Percentiles rank a stretch among this genome's conserved stretches.
Evolutionary conservation across 2,797 vertebrate genomes (phyloP).

Genomic region (Limnodromus scolopaceus): DNA sequence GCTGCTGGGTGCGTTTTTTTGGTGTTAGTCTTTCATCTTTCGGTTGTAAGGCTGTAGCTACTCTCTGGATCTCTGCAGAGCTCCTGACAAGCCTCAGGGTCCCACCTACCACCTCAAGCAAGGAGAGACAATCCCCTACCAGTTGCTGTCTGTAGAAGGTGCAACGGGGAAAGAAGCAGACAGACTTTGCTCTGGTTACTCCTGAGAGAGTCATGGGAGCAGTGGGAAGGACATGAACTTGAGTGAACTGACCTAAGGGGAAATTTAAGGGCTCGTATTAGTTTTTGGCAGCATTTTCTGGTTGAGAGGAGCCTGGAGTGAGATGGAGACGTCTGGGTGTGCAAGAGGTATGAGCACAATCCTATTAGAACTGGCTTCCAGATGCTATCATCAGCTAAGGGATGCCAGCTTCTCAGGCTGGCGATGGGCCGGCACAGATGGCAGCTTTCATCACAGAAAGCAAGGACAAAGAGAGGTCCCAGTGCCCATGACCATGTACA

Average conservation of each 20-base stretch:
- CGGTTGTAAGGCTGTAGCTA: background rate
- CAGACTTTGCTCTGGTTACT: background rate
- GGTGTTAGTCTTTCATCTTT: background rate
- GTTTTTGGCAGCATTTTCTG: slow-evolving; percentile 31
- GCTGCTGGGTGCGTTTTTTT: background rate
- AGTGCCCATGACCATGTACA: background rate
- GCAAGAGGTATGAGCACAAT: slow-evolving; percentile 4
- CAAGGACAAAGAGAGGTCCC: background rate
- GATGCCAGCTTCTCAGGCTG: background rate
- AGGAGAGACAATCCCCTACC: background rate
- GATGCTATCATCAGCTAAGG: background rate
- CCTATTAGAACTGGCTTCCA: background rate
- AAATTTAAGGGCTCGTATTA: background rate
- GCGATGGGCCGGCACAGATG: background rate
- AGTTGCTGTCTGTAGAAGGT: background rate
- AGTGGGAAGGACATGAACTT: background rate
- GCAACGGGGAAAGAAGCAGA: background rate
- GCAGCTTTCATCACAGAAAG: slow-evolving; percentile 6
- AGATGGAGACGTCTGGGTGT: background rate
- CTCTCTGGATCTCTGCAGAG: background rate
- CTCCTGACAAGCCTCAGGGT: background rate
- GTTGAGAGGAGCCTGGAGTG: slow-evolving; percentile 1
- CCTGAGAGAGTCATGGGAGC: background rate
- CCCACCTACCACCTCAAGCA: background rate
- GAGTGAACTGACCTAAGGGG: background rate